Percentiles rank a stretch among this genome's conserved stretches.
Evolutionary conservation across 2,113 vertebrate genomes (phyloP).

Genomic region (Otolemur garnettii): DNA sequence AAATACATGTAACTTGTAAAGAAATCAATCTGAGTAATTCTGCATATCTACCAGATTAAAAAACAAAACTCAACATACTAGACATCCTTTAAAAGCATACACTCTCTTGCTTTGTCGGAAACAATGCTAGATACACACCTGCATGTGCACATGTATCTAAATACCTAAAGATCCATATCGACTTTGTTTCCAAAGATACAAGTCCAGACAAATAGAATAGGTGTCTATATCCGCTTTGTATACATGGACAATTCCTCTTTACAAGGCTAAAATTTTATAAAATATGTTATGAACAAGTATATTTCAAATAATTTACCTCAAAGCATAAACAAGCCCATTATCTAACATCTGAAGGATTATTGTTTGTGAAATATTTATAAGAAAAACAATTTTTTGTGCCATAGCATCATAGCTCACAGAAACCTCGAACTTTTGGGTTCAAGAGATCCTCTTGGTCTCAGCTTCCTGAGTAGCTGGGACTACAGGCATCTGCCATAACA

Average conservation of each 20-base stretch:
- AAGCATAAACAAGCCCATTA: not conserved
- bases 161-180: not conserved
- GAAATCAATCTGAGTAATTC: conserved; percentile 17
- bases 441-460: too few relatives aligned
- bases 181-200: not conserved
- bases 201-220: not conserved
- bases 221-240: not conserved
- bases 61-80: not conserved
- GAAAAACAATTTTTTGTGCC: not conserved
- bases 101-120: not conserved
- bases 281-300: not conserved
- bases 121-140: not conserved
- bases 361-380: conserved; percentile 2
- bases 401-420: too few relatives aligned
- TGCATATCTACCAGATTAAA: not conserved
- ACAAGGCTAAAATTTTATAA: not conserved
- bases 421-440: too few relatives aligned
- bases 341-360: not conserved
- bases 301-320: not conserved
- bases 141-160: not conserved
- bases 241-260: not conserved
- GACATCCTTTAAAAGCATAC: not conserved
- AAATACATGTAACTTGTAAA: not conserved
- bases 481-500: too few relatives aligned
- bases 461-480: too few relatives aligned